These are phyloP conservation scores for Riparia riparia DNA, from an alignment of 2,113 vertebrate genomes.

Conservation along the genomic window DNA sequence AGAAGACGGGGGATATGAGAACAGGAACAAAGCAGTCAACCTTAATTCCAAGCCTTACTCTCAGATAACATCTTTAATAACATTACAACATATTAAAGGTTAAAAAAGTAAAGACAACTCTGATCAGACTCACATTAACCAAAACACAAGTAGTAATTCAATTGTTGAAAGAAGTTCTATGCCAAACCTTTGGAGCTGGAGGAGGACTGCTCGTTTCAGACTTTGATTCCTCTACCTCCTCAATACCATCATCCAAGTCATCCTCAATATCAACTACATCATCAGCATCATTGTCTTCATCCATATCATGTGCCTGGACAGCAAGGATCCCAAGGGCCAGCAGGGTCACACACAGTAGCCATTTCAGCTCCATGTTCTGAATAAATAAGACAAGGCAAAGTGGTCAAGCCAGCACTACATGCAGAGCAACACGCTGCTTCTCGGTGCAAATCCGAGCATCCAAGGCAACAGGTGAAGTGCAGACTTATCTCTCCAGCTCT, in stretches of 20 bases:
- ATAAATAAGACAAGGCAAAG: not conserved
- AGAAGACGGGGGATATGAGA: not conserved
- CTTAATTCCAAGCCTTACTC: not conserved
- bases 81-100: not conserved
- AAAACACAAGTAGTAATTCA: not conserved
- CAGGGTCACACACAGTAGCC: conserved; percentile 81
- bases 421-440: rapidly evolving
- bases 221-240: conserved; percentile 77
- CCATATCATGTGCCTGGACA: conserved; percentile 71
- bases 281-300: conserved; percentile 82
- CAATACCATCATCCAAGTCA: conserved; percentile 83
- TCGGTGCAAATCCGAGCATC: not conserved
- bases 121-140: not conserved
- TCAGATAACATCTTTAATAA: not conserved
- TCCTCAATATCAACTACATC: conserved; percentile 84
- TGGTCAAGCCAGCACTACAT: not conserved
- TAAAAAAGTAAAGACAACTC: not conserved
- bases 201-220: conserved; percentile 74
- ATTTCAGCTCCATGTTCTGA: conserved; percentile 90
- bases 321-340: conserved; percentile 77
- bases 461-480: not conserved
- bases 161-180: not conserved
- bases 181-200: conserved; percentile 86
- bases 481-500: not conserved
- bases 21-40: not conserved